phyloP scores from a whole-genome alignment of 2,797 vertebrate species.

The Percopsis omiscomaycus region DNA sequence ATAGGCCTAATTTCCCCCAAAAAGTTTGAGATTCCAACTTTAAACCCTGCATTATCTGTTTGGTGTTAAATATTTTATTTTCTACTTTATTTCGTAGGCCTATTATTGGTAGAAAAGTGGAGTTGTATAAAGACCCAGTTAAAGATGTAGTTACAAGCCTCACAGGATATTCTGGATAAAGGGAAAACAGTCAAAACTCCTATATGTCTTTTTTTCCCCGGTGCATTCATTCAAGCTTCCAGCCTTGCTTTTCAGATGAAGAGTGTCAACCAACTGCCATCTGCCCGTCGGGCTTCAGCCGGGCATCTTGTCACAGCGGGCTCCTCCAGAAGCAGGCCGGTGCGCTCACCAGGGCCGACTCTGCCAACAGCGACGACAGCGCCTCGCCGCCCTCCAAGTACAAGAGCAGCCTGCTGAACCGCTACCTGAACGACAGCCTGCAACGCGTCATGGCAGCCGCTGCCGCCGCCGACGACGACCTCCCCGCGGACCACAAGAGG shows the following conservation, averaged over 20 bases:
- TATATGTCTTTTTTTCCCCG: background rate
- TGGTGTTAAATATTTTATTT: too few species aligned
- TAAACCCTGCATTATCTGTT: too few species aligned
- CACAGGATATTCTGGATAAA: too few species aligned
- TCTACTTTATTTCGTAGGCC: too few species aligned
- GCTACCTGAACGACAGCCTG: constrained; percentile 93
- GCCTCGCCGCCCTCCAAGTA: constrained; percentile 88
- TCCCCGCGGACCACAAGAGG: constrained; percentile 79
- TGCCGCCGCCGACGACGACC: constrained; percentile 58
- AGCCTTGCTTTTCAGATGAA: constrained; percentile 74
- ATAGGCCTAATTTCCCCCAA: too few species aligned
- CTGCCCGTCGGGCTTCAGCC: constrained; percentile 80
- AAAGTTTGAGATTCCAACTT: too few species aligned
- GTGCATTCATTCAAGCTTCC: background rate
- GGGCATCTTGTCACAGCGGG: constrained; percentile 72
- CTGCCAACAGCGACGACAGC: constrained; percentile 83
- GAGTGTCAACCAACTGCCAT: constrained; percentile 83
- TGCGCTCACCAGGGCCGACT: constrained; percentile 81
- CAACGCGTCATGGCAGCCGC: constrained; percentile 85
- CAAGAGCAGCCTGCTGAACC: constrained; percentile 92
- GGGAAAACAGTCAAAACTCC: background rate
- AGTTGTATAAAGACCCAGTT: too few species aligned
- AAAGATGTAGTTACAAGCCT: too few species aligned
- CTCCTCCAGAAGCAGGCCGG: constrained; percentile 79
- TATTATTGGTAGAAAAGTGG: too few species aligned